Percentiles rank a stretch among this genome's conserved stretches.
Evolutionary conservation across 2,113 vertebrate species (phyloP).

Genomic region (Phaethon lepturus): DNA sequence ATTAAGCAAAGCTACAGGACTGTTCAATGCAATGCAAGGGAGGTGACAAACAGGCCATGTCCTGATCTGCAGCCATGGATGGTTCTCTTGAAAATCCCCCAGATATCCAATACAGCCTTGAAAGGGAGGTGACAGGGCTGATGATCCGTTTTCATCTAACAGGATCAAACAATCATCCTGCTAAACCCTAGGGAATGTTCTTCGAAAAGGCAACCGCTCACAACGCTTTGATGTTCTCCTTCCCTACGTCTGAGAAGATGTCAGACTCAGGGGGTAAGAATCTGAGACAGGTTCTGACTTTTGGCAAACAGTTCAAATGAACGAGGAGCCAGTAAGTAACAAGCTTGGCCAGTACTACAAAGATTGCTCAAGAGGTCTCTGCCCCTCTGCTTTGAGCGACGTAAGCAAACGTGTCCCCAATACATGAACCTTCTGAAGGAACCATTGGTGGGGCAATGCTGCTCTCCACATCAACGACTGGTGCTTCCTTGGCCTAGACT

Average conservation of each 20-base stretch:
- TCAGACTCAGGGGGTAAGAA: not conserved
- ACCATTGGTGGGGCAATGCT: not conserved
- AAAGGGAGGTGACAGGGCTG: not conserved
- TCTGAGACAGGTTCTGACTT: conserved; percentile 49
- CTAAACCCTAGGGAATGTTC: conserved; percentile 3
- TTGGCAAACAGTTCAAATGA: conserved; percentile 52
- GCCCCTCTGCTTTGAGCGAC: not conserved
- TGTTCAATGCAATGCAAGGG: not conserved
- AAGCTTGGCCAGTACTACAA: not conserved
- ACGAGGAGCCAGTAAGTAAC: not conserved
- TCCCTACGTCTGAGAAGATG: conserved; percentile 5
- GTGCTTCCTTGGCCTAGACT: not conserved
- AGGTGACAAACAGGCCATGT: not conserved
- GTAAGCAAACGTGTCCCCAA: not conserved
- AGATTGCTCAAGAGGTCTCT: conserved; percentile 34
- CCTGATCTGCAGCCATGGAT: not conserved
- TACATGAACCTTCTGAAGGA: not conserved
- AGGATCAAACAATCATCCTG: conserved; percentile 14
- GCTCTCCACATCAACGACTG: conserved; percentile 1
- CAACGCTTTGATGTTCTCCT: conserved; percentile 37
- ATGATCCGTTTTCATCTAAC: not conserved
- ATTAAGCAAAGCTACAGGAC: not conserved
- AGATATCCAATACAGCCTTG: not conserved
- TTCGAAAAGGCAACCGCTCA: not conserved
- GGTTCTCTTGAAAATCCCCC: not conserved